Evolutionary conservation across 2,113 vertebrate species (phyloP).

Genomic region (Halichoeres trimaculatus): DNA sequence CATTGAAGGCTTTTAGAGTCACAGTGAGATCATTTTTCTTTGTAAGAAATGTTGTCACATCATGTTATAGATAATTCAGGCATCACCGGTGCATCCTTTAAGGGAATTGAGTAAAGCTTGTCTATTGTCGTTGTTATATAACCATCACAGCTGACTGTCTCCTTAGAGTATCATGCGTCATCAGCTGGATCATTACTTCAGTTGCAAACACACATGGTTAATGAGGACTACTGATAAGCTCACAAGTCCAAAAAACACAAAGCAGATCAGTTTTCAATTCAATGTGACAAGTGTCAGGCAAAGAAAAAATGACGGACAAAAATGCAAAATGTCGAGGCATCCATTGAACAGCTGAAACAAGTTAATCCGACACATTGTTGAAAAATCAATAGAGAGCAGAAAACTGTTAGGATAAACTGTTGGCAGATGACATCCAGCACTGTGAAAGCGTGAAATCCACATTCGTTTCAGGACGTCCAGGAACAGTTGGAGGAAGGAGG

Average conservation of each 20-base stretch:
- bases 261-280: constrained; percentile 10
- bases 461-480: constrained; percentile 57
- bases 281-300: constrained; percentile 43
- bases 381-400: constrained; percentile 61
- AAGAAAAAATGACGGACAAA: constrained; percentile 36
- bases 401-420: constrained; percentile 48
- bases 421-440: constrained; percentile 53
- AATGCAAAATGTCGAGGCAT: constrained; percentile 48
- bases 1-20: neutral
- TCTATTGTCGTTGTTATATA: neutral
- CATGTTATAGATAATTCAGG: neutral
- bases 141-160: neutral
- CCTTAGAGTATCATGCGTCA: constrained; percentile 5
- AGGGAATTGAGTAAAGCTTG: neutral
- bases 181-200: constrained; percentile 25
- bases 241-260: neutral
- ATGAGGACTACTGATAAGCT: constrained; percentile 20
- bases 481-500: constrained; percentile 40
- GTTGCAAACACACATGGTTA: constrained; percentile 14
- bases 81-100: neutral
- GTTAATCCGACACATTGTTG: constrained; percentile 56
- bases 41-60: neutral
- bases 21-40: neutral
- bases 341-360: constrained; percentile 47
- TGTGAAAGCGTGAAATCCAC: constrained; percentile 54